A percentile compares a stretch with the other conserved stretches of the same genome.
Conservation (phyloP, 2,888 invertebrate genomes). For the Hirudinaria manillensis region DNA sequence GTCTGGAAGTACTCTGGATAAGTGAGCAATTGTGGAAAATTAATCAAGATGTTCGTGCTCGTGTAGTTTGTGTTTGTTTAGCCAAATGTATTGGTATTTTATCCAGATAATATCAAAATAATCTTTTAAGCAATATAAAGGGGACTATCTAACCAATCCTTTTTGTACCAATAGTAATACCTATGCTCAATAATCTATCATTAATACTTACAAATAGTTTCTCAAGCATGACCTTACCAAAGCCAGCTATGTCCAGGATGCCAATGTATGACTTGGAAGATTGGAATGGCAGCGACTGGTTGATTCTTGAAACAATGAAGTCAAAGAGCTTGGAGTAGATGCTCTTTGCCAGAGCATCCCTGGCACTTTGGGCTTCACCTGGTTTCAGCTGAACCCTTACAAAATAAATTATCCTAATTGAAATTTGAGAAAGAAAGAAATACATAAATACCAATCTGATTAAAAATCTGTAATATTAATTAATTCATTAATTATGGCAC, state of each 20-base stretch:
- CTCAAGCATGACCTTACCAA: constrained; percentile 61
- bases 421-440: not conserved
- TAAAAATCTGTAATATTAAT: not conserved
- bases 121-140: too few relatives aligned
- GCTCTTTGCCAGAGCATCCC: constrained; percentile 93
- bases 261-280: constrained; percentile 85
- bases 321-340: constrained; percentile 92
- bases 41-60: not conserved
- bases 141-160: too few relatives aligned
- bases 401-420: not conserved
- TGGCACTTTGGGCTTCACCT: constrained; percentile 83
- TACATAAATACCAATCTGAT: not conserved
- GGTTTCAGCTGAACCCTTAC: constrained; percentile 86
- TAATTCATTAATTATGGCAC: not conserved
- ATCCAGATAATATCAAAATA: not conserved
- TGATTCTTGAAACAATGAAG: constrained; percentile 85
- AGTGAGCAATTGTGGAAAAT: not conserved
- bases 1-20: constrained; percentile 69
- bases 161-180: too few relatives aligned
- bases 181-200: too few relatives aligned
- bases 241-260: constrained; percentile 94
- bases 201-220: too few relatives aligned
- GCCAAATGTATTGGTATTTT: not conserved
- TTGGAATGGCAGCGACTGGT: constrained; percentile 89
- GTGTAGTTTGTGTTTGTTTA: not conserved